These are phyloP conservation scores for Carapus acus DNA, from an alignment of 2,797 vertebrate genomes.

Conservation along the genomic window DNA sequence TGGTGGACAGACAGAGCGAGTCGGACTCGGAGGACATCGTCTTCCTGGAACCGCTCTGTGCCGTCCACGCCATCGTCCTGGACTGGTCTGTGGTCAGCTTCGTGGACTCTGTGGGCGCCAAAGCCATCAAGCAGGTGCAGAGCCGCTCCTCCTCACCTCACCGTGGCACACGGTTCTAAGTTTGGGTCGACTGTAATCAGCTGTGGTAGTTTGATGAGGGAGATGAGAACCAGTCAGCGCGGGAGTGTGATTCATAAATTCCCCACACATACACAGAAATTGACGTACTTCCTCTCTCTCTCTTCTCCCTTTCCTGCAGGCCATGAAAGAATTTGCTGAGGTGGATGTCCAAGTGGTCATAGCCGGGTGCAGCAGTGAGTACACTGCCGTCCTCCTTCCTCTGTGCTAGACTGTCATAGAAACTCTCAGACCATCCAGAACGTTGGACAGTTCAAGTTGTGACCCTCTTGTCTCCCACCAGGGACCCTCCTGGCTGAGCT, in stretches of 20 bases:
- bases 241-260: too few species aligned
- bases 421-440: too few species aligned
- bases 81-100: constrained; percentile 88
- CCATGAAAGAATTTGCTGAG: constrained; percentile 84
- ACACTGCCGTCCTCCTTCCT: background rate
- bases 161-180: too few species aligned
- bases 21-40: constrained; percentile 64
- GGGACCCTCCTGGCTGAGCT: constrained; percentile 79
- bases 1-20: constrained; percentile 45
- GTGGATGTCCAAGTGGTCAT: constrained; percentile 77
- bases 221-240: too few species aligned
- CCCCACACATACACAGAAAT: too few species aligned
- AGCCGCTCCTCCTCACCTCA: background rate
- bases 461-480: constrained; percentile 53
- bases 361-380: constrained; percentile 87
- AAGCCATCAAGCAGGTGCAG: constrained; percentile 87
- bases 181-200: too few species aligned
- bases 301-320: constrained; percentile 62
- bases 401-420: too few species aligned
- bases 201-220: too few species aligned
- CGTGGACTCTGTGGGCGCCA: constrained; percentile 90
- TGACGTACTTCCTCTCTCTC: background rate
- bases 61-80: constrained; percentile 79
- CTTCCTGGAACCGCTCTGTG: constrained; percentile 67
- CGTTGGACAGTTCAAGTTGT: too few species aligned